phyloP scores from a whole-genome alignment of 2,797 vertebrate species.

The Periophthalmus magnuspinnatus region DNA sequence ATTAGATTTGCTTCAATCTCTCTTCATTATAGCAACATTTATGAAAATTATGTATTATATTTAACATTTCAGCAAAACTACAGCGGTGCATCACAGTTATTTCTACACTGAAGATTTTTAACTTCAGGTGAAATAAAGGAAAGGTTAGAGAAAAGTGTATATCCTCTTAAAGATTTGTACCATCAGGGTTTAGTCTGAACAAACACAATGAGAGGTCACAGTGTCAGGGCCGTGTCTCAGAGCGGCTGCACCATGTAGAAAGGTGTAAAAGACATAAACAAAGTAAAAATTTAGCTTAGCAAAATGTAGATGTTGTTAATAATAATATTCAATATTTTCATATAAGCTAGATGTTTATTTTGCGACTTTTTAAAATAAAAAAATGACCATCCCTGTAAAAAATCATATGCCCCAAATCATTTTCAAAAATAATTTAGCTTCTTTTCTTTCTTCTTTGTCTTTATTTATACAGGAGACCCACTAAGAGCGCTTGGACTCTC shows the following conservation, averaged over 20 bases:
- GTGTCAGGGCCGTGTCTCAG: neutral
- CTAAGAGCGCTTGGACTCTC: no score
- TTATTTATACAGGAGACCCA: no score
- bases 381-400: neutral
- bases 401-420: no score
- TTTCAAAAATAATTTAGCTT: neutral
- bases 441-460: no score
- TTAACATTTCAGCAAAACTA: slow-evolving; percentile 72
- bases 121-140: neutral
- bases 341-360: neutral
- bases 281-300: neutral
- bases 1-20: slow-evolving; percentile 80
- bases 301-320: neutral
- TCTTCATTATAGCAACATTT: slow-evolving; percentile 93
- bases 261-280: neutral
- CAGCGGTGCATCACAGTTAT: slow-evolving; percentile 33
- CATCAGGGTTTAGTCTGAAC: neutral
- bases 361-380: neutral
- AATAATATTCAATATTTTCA: neutral
- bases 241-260: neutral
- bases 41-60: slow-evolving; percentile 88
- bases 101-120: neutral
- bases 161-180: neutral
- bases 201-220: neutral
- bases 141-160: neutral